Percentiles rank a stretch among this genome's conserved stretches.
Conservation (phyloP, 1,140 invertebrate species). For the Brachionus koreanus region DNA sequence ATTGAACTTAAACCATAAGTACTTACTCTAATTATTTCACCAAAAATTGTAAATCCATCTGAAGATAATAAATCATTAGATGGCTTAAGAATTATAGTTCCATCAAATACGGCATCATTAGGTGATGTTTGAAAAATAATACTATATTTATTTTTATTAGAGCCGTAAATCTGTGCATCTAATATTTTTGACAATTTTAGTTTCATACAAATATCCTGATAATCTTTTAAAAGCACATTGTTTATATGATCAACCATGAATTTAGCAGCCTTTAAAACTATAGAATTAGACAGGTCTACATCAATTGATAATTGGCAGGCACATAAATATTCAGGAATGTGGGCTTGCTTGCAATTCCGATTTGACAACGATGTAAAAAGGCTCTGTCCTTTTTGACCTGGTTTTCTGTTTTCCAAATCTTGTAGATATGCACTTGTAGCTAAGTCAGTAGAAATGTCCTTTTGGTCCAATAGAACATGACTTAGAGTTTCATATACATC, state of each 20-base stretch:
- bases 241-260: slow-evolving; percentile 23
- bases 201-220: background rate
- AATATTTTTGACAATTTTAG: background rate
- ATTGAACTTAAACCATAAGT: background rate
- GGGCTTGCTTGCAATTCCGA: background rate
- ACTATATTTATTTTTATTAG: background rate
- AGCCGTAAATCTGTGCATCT: background rate
- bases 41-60: background rate
- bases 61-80: background rate
- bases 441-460: background rate
- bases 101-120: slow-evolving; percentile 29
- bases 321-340: slow-evolving; percentile 30
- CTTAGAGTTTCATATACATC: slow-evolving; percentile 13
- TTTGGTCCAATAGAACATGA: background rate
- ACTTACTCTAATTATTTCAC: slow-evolving; percentile 13
- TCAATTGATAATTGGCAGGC: background rate
- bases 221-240: background rate
- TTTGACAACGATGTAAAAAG: background rate
- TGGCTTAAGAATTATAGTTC: background rate
- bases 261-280: background rate
- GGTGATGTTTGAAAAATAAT: slow-evolving; percentile 36
- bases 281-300: background rate
- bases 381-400: background rate
- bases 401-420: slow-evolving; percentile 21
- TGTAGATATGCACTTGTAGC: background rate